Conservation (phyloP, 2,113 vertebrate species). For the Malurus cyaneus region DNA sequence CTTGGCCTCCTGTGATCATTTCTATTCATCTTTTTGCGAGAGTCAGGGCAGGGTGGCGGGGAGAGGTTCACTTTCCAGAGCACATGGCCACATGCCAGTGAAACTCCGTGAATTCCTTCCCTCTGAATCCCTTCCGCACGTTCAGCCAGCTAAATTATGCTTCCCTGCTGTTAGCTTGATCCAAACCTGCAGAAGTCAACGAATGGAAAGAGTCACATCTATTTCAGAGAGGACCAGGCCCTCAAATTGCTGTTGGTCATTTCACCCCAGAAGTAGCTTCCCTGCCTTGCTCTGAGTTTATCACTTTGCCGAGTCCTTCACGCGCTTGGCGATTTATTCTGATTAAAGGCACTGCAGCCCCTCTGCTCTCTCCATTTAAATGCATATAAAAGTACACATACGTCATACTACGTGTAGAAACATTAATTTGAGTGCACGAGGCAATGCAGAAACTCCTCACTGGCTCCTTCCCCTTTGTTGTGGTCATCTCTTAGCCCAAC, state of each 20-base stretch:
- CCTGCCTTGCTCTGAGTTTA: not conserved
- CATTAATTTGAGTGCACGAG: not conserved
- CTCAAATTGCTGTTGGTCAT: not conserved
- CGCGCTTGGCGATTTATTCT: not conserved
- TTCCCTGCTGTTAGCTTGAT: not conserved
- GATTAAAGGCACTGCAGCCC: not conserved
- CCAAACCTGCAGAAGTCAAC: not conserved
- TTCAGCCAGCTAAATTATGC: not conserved
- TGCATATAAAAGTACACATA: not conserved
- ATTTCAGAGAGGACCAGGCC: not conserved
- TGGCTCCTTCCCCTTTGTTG: not conserved
- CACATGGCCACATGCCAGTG: not conserved
- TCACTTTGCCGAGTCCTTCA: not conserved
- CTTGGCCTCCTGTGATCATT: not conserved
- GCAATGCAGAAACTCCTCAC: not conserved
- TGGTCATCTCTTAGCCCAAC: not conserved
- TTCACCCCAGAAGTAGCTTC: not conserved
- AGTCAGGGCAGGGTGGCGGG: not conserved
- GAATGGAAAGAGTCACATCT: not conserved
- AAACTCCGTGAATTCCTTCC: not conserved
- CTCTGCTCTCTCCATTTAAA: not conserved
- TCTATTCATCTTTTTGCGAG: not conserved
- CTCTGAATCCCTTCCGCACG: not conserved
- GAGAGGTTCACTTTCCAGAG: not conserved
- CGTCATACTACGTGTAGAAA: accelerated